These are phyloP conservation scores for Oncopeltus fasciatus DNA, from an alignment of 1,140 invertebrate species.

Conservation along the genomic window DNA sequence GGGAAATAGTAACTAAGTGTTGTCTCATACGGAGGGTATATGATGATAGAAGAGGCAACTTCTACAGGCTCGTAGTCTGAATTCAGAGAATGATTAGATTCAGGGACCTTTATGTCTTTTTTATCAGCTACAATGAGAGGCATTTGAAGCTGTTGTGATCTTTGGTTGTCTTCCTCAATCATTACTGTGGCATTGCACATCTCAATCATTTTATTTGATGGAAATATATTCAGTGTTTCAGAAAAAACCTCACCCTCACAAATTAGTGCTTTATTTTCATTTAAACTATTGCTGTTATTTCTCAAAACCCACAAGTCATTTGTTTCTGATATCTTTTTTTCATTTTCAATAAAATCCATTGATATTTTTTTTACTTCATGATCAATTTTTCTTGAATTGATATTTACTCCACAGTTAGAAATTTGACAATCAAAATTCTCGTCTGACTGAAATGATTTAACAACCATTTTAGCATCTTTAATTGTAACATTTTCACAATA, in stretches of 20 bases:
- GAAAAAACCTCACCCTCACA: neutral
- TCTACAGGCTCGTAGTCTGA: neutral
- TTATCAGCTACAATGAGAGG: too few relatives aligned
- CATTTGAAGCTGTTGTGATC: neutral
- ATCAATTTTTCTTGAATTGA: neutral
- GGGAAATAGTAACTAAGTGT: conserved; percentile 16
- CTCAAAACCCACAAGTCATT: neutral
- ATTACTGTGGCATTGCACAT: neutral
- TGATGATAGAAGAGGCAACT: neutral
- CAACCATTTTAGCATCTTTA: too few relatives aligned
- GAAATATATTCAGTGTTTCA: neutral
- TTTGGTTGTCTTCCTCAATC: neutral
- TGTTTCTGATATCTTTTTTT: neutral
- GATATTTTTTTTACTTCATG: neutral
- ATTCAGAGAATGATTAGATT: neutral
- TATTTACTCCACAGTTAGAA: too few relatives aligned
- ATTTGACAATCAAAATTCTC: too few relatives aligned
- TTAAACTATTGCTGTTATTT: neutral
- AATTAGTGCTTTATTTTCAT: neutral
- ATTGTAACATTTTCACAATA: neutral
- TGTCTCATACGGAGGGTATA: neutral
- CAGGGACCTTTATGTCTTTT: too few relatives aligned
- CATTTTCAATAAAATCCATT: neutral
- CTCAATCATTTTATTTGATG: neutral
- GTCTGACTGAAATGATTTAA: too few relatives aligned